Conservation (phyloP, 2,113 vertebrate species). For the Rhynchomys soricoides region DNA sequence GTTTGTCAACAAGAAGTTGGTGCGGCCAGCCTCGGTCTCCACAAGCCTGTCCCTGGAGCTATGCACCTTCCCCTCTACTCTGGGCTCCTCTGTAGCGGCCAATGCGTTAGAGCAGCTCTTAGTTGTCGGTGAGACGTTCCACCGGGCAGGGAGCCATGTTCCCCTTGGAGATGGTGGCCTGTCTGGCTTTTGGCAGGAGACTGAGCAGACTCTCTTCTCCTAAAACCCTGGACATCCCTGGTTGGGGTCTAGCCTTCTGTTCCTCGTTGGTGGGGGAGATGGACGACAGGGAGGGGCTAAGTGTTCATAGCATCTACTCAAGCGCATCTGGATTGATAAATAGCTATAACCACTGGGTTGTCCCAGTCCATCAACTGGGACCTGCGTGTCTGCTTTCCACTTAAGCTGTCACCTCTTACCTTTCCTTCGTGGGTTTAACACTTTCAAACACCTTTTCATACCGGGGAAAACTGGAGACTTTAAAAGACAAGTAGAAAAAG, state of each 20-base stretch:
- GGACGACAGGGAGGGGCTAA: neutral
- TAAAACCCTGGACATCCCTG: neutral
- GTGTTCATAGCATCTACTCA: neutral
- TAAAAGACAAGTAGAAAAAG: neutral
- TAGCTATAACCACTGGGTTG: neutral
- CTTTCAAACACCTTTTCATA: neutral
- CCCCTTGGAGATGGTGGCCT: neutral
- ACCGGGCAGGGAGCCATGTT: neutral
- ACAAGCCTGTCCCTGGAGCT: slow-evolving; percentile 58
- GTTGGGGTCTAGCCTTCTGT: neutral
- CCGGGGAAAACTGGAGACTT: neutral
- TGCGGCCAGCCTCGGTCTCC: neutral
- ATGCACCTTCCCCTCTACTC: neutral
- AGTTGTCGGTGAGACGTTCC: slow-evolving; percentile 82
- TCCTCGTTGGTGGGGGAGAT: neutral
- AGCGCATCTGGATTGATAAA: neutral
- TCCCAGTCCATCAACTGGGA: no score
- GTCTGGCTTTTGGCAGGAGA: neutral
- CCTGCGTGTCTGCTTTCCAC: neutral
- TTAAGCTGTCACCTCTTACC: neutral
- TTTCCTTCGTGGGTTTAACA: neutral
- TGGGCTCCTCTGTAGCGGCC: slow-evolving; percentile 79
- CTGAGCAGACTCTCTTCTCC: no score
- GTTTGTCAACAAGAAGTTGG: neutral
- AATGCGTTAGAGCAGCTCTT: slow-evolving; percentile 83